Evolutionary conservation across 92 coral and sea anemone genomes (phyloP), one percentile per base, ranked within the genome.

Genomic region (Actinernus sp.): DNA sequence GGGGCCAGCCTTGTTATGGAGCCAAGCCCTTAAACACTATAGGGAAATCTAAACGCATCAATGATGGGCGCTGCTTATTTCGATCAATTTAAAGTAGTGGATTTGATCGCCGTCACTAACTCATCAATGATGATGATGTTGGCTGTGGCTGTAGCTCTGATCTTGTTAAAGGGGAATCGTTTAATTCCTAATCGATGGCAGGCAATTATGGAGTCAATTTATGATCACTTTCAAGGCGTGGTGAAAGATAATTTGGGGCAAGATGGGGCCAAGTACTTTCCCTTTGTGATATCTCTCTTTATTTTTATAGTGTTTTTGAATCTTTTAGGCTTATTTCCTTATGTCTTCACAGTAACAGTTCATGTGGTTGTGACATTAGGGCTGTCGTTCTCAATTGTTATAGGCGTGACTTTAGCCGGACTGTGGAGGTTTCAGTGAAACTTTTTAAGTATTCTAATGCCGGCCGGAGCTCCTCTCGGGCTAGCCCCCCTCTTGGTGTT

Each of bases 401-500:
- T 79, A 64, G 87, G 83, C 78, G 73, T 65, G 31, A 78, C 81
- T 51, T 70, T 80, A 55, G 71, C 71, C 67, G 90, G 89, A 38
- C 48, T 84, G 55, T 71, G 76, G 63, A 68, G 62, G 44, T 88
- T 78, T 54, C 73, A 80, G 55, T 78, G 87, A 62, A 75, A 88
- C 56, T 84, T 84, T 59, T 67, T 81, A 58, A 78, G 87, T 58
- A 85, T 84, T 64, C 60, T 88, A 68, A 84, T 88, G 95, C 95
- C 95, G 24, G 74, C 73, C 55, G 96, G 96, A 45, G 96, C 91
- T 61, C 96, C 96, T 51, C 78, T 88, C 61, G 82, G 65, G 29
- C 57, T 88, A 44, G 96, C 96, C 60, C 95, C 96, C 33, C 79
- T 88, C 58, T 84, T 88, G 58, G 91, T 88, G 19, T n/a, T 84